A percentile compares a stretch with the other conserved stretches of the same genome.
Evolutionary conservation across 2,888 invertebrate genomes (phyloP).

Genomic region (Bimastos eiseni): DNA sequence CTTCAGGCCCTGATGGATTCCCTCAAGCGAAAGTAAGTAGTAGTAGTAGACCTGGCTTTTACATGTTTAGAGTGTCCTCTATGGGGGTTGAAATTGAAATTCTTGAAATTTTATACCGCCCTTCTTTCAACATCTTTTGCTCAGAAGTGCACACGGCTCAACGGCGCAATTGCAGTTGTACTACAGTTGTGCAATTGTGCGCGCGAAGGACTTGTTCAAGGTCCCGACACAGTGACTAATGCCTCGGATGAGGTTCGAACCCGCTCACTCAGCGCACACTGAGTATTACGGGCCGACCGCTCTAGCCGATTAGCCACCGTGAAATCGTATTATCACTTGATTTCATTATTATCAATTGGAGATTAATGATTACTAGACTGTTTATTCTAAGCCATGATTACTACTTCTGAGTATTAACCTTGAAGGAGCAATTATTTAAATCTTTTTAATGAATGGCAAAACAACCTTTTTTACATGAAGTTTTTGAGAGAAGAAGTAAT

Average conservation of each 20-base stretch:
- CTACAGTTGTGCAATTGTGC: too few relatives aligned
- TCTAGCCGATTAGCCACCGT: neutral
- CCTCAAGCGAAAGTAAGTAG: constrained; percentile 73
- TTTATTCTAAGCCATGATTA: too few relatives aligned
- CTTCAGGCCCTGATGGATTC: constrained; percentile 82
- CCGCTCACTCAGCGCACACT: neutral
- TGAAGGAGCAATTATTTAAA: too few relatives aligned
- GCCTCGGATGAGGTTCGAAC: too few relatives aligned
- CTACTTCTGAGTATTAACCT: too few relatives aligned
- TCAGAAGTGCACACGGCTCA: too few relatives aligned
- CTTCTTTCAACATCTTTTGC: too few relatives aligned
- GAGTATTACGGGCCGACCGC: neutral
- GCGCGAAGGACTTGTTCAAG: too few relatives aligned
- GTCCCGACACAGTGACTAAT: too few relatives aligned
- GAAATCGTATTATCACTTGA: neutral
- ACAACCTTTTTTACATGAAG: neutral
- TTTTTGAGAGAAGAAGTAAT: neutral
- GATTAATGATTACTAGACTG: neutral
- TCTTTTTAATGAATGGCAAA: too few relatives aligned
- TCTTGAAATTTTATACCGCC: neutral
- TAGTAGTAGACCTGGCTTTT: too few relatives aligned
- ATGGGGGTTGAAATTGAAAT: neutral
- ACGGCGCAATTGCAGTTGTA: too few relatives aligned
- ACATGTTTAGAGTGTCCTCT: neutral
- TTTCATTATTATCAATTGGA: neutral